Conservation (phyloP, 2,113 vertebrate species). For the Myocastor coypus region DNA sequence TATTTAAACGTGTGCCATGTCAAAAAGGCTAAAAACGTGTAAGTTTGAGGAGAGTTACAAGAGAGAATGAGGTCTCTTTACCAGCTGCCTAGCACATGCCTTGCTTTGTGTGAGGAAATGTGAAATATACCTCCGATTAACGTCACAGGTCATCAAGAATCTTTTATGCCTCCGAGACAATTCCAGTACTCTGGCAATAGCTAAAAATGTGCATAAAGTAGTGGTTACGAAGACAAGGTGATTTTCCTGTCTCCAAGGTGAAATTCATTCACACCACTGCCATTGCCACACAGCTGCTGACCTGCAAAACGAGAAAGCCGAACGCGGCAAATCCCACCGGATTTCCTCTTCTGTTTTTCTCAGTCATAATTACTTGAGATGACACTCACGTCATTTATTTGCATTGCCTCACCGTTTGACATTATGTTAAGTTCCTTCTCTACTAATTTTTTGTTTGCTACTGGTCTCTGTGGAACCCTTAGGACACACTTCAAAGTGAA, state of each 20-base stretch:
- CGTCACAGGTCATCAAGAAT: neutral
- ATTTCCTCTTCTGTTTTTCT: conserved; percentile 65
- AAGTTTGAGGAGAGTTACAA: neutral
- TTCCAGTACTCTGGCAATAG: neutral
- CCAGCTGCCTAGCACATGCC: neutral
- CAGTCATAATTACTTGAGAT: conserved; percentile 73
- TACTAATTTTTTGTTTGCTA: conserved; percentile 80
- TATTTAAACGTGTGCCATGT: neutral
- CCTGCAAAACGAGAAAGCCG: neutral
- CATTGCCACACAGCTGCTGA: neutral
- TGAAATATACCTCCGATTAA: neutral
- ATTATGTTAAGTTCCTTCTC: conserved; percentile 71
- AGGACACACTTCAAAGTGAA: conserved; percentile 80
- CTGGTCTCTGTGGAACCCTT: conserved; percentile 71
- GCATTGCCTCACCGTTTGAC: conserved; percentile 60
- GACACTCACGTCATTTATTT: conserved; percentile 74
- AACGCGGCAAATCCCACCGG: neutral
- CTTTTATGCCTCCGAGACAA: neutral
- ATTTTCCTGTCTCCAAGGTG: neutral
- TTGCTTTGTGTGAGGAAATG: neutral
- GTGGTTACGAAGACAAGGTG: neutral
- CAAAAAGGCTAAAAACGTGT: neutral
- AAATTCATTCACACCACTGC: neutral
- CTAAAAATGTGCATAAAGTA: neutral
- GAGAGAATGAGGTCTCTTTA: neutral